Conservation (phyloP, 2,888 invertebrate genomes). For the Callosobruchus maculatus region DNA sequence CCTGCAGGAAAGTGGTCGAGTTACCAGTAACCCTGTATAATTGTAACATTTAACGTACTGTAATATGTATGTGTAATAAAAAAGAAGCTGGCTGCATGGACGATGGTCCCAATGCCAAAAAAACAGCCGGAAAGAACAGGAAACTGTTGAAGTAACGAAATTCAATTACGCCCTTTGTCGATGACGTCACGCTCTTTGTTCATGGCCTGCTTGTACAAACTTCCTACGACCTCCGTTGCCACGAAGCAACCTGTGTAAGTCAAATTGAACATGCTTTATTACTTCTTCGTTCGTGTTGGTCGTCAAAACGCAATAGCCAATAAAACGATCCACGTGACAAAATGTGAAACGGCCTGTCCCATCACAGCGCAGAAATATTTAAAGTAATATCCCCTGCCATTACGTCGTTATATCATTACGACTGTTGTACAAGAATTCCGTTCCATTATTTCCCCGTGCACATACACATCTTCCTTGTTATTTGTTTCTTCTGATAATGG, state of each 20-base stretch:
- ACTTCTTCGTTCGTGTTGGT: neutral
- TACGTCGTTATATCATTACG: neutral
- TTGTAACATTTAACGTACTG: no score
- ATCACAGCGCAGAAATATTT: neutral
- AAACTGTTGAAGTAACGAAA: no score
- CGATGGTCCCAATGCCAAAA: no score
- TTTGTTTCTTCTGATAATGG: conserved; percentile 1
- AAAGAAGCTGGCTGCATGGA: no score
- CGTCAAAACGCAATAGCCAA: neutral
- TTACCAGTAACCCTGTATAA: no score
- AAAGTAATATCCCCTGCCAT: neutral
- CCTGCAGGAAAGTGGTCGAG: no score
- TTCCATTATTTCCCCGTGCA: neutral
- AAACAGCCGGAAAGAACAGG: no score
- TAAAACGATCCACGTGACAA: neutral
- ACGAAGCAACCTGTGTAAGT: neutral
- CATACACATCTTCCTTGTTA: neutral
- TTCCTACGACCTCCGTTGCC: no score
- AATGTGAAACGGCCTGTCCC: neutral
- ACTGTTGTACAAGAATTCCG: neutral
- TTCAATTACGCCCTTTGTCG: no score
- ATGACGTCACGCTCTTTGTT: no score
- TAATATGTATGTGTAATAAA: no score
- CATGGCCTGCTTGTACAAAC: no score
- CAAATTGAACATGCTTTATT: neutral